These are phyloP conservation scores for Pseudorasbora parva DNA, from an alignment of 2,113 vertebrate genomes.

Conservation along the genomic window DNA sequence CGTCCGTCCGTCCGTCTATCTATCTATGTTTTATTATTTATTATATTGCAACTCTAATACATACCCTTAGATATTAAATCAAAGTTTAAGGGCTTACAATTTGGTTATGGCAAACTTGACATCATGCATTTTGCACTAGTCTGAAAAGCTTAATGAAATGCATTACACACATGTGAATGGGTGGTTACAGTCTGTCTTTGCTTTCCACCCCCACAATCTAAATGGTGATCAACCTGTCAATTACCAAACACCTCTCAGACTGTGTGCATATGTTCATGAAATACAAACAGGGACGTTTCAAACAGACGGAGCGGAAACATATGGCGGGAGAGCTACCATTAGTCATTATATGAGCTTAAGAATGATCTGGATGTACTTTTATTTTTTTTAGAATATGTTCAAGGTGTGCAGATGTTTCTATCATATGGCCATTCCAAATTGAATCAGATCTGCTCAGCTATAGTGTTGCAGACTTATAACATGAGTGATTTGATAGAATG, in stretches of 20 bases:
- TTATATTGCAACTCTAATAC: too few species aligned
- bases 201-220: background rate
- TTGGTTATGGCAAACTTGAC: too few species aligned
- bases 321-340: slow-evolving; percentile 40
- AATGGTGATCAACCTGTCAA: slow-evolving; percentile 38
- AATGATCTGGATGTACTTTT: slow-evolving; percentile 2
- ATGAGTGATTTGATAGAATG: background rate
- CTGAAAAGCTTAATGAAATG: background rate
- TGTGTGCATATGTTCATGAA: slow-evolving; percentile 31
- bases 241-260: slow-evolving; percentile 27
- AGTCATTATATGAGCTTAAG: slow-evolving; percentile 15
- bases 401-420: slow-evolving; percentile 22
- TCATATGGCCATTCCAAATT: slow-evolving; percentile 1
- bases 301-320: slow-evolving; percentile 36
- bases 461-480: background rate
- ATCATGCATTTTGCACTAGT: background rate
- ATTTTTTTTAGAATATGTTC: slow-evolving; percentile 11
- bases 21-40: too few species aligned
- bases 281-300: slow-evolving; percentile 20
- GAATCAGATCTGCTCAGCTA: background rate
- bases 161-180: background rate
- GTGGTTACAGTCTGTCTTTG: background rate
- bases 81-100: too few species aligned
- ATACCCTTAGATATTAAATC: too few species aligned
- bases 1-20: too few species aligned